Evolutionary conservation across 2,888 invertebrate genomes (phyloP).

Genomic region (Calephelis perditalis): DNA sequence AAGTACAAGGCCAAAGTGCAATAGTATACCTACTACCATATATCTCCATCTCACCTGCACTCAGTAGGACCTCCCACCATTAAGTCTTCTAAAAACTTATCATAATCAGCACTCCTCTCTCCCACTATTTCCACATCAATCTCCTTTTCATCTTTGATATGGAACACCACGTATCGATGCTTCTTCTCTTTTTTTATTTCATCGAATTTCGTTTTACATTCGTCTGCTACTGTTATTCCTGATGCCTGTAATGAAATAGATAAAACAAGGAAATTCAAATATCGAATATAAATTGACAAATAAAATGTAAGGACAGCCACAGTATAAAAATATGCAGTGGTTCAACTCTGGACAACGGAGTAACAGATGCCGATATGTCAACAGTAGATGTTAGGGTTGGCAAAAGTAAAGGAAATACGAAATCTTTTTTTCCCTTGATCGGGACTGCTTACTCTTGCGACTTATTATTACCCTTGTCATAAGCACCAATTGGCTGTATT

Average conservation of each 20-base stretch:
- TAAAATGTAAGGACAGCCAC: neutral
- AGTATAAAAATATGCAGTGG: too few relatives aligned
- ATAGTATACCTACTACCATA: too few relatives aligned
- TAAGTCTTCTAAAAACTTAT: conserved; percentile 95
- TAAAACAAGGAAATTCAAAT: neutral
- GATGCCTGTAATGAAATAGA: conserved; percentile 83
- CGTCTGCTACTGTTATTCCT: conserved; percentile 96
- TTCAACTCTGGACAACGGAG: too few relatives aligned
- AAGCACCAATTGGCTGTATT: too few relatives aligned
- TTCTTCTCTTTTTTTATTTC: conserved; percentile 99
- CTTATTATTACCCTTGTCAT: too few relatives aligned
- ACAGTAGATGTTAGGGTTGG: too few relatives aligned
- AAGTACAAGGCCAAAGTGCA: too few relatives aligned
- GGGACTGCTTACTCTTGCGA: too few relatives aligned
- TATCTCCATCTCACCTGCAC: conserved; percentile 82
- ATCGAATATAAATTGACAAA: neutral
- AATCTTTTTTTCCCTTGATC: too few relatives aligned
- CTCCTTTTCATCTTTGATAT: conserved; percentile 96
- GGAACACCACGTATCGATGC: conserved; percentile 97
- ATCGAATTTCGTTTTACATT: conserved; percentile 96
- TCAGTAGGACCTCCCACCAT: conserved; percentile 94
- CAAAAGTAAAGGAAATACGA: too few relatives aligned
- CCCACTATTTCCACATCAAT: conserved; percentile 97
- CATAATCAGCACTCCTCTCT: conserved; percentile 93
- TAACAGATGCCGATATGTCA: too few relatives aligned